Conservation (phyloP, 2,797 vertebrate genomes). For the Anguilla obscura region DNA sequence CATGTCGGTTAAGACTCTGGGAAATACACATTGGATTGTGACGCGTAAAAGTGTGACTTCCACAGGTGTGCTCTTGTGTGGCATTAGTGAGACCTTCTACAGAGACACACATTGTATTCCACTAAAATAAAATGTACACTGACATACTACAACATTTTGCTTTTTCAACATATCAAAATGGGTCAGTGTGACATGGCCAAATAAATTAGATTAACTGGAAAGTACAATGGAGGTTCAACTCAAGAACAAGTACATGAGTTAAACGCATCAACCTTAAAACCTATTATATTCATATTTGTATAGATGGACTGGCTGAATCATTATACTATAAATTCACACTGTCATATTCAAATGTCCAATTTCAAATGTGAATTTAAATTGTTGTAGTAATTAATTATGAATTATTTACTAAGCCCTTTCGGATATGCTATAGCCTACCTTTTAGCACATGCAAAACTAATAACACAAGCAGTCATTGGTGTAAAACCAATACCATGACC, state of each 20-base stretch:
- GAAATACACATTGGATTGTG: neutral
- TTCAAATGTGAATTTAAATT: neutral
- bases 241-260: neutral
- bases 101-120: neutral
- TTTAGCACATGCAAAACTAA: too few relatives aligned
- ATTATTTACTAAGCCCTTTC: too few relatives aligned
- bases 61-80: neutral
- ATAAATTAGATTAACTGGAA: neutral
- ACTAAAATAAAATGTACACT: neutral
- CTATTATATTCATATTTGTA: neutral
- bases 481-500: too few relatives aligned
- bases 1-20: neutral
- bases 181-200: neutral
- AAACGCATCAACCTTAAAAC: neutral
- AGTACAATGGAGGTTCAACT: neutral
- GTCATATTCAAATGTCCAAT: neutral
- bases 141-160: neutral
- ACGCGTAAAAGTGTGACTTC: neutral
- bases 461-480: too few relatives aligned
- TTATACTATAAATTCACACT: neutral
- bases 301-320: neutral
- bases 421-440: too few relatives aligned
- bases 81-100: neutral
- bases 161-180: slow-evolving; percentile 15
- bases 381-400: neutral